phyloP scores from a whole-genome alignment of 2,888 invertebrate species.

The Lochmaea capreae region DNA sequence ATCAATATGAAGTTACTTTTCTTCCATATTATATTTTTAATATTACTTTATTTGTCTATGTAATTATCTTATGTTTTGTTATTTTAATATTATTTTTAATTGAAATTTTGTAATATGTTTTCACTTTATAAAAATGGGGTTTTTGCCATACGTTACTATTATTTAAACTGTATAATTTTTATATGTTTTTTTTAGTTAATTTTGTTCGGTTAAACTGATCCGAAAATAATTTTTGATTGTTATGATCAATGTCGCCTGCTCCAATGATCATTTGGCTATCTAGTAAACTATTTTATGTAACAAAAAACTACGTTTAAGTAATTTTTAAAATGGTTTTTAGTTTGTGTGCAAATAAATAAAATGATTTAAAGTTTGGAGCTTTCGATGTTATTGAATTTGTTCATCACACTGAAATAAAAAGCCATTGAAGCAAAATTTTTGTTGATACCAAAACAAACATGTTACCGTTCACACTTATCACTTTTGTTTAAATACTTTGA shows the following conservation, averaged over 20 bases:
- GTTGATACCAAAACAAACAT: slow-evolving; percentile 58
- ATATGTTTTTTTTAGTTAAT: slow-evolving; percentile 23
- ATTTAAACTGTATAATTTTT: slow-evolving; percentile 31
- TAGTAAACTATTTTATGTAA: slow-evolving; percentile 1
- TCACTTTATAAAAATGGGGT: slow-evolving; percentile 17
- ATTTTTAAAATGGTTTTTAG: slow-evolving; percentile 4
- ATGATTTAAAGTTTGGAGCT: slow-evolving; percentile 14
- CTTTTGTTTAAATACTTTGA: slow-evolving; percentile 49
- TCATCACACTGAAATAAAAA: slow-evolving; percentile 19
- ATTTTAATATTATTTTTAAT: slow-evolving; percentile 30
- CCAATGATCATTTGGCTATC: background rate
- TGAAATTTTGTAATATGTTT: slow-evolving; percentile 32
- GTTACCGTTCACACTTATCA: slow-evolving; percentile 60
- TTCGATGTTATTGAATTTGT: slow-evolving; percentile 13
- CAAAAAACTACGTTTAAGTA: slow-evolving; percentile 13
- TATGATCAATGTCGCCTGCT: slow-evolving; percentile 9
- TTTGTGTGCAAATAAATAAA: slow-evolving; percentile 29
- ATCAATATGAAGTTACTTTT: slow-evolving; percentile 18
- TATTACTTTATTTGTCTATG: slow-evolving; percentile 43
- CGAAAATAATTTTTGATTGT: slow-evolving; percentile 31
- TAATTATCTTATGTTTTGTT: slow-evolving; percentile 40
- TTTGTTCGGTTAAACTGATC: slow-evolving; percentile 25
- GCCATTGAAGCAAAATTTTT: slow-evolving; percentile 36
- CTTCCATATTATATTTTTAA: slow-evolving; percentile 42
- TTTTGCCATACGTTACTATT: slow-evolving; percentile 36